A percentile compares a stretch with the other conserved stretches of the same genome.
These are phyloP conservation scores for Patella depressa DNA, from an alignment of 2,888 invertebrate genomes.

Conservation along the genomic window DNA sequence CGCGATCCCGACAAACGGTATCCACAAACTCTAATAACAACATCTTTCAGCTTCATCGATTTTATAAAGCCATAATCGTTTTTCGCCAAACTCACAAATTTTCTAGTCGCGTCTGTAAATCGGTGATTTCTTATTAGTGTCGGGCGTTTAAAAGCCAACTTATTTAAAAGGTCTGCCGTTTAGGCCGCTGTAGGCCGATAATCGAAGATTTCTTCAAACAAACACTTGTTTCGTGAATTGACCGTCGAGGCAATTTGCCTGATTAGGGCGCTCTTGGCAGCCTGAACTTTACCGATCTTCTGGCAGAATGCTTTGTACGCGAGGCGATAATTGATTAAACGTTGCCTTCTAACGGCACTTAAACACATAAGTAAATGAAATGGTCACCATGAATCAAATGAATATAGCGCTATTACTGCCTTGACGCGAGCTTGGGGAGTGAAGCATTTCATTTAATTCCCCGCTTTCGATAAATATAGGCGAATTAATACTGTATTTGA, in stretches of 20 bases:
- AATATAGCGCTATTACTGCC: constrained; percentile 24
- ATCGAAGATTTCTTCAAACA: constrained; percentile 40
- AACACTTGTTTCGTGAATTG: constrained; percentile 41
- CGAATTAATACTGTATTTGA: constrained; percentile 32
- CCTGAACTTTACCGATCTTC: constrained; percentile 35
- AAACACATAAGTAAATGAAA: constrained; percentile 44
- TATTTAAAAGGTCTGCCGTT: constrained; percentile 30
- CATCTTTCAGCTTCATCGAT: constrained; percentile 27
- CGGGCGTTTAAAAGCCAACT: constrained; percentile 34
- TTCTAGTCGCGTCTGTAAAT: constrained; percentile 18
- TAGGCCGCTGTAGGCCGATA: constrained; percentile 32
- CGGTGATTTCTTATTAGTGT: constrained; percentile 28
- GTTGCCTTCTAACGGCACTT: constrained; percentile 34
- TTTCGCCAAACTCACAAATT: constrained; percentile 17
- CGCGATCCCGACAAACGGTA: constrained; percentile 15
- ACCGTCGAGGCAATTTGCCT: constrained; percentile 28
- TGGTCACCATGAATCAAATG: constrained; percentile 22
- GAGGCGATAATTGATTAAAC: constrained; percentile 41
- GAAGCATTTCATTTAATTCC: constrained; percentile 24
- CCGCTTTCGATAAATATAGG: constrained; percentile 27
- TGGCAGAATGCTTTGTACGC: constrained; percentile 36
- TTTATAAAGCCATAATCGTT: constrained; percentile 11
- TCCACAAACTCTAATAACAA: constrained; percentile 27
- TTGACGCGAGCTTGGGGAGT: constrained; percentile 18
- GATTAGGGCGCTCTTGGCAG: constrained; percentile 36